Base-by-base conservation (phyloP, 2,888 invertebrate genomes). In the Synanthedon myopaeformis region DNA sequence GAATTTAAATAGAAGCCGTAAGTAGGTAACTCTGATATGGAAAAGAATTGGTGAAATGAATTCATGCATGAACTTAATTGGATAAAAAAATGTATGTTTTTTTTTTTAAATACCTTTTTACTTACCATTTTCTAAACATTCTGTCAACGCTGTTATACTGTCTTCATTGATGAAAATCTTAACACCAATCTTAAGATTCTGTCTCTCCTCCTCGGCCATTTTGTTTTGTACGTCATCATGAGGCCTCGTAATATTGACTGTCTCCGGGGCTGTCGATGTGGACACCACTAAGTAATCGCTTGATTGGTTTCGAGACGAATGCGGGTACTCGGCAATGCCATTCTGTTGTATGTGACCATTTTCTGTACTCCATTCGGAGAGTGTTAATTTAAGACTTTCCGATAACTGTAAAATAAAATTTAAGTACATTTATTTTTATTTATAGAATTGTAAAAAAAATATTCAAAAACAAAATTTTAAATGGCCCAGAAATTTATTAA, bases 91-190 rank as follows among this genome's bases (percentile, higher is more conserved):
- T 28, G 28, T 28, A 28, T 28, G 5, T 17, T 23, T 3, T 1
- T 42, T 42, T n/a, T 42, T 8, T 8, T 0, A 42, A 42, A 42
- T 2, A 42, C 2, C 13, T 12, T 42, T 8, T 11, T 51, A 51
- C 78, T 76, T 64, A 94, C 94, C 92, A 82, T 91, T 91, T 54
- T 92, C 90, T 57, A 96, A 83, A 23, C 95, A 94, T 64, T 95
- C 92, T 8, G 82, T 88, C 53, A 96, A 76, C 41, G 90, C 89
- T 0, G 89, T 82, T 48, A 90, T 88, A 59, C 92, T 90, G 55
- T 92, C 89, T 63, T 90, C 90, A 60, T 93, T 94, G 12, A 96
- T 86, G 74, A 96, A 96, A 62, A 97, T 89, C 83, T 97, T 97
- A 1, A 95, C 93, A 45, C 94, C 94, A 62, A 96, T 92, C 82